phyloP scores from a whole-genome alignment of 2,888 invertebrate species.

The Brenthis daphne region DNA sequence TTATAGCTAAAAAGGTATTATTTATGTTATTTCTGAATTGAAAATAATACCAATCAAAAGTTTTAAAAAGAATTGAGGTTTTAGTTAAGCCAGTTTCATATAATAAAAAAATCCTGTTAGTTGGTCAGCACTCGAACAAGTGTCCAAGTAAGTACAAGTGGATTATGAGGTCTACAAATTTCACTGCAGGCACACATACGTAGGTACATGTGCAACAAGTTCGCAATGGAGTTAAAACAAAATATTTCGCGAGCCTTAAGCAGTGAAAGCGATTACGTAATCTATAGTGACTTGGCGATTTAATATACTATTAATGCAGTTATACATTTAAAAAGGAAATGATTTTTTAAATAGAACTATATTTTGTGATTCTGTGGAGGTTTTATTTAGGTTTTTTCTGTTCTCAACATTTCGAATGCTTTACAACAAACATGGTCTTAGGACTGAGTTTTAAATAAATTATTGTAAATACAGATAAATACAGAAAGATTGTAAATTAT shows the following conservation, averaged over 20 bases:
- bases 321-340: background rate
- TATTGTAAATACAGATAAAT: too few relatives aligned
- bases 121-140: constrained; percentile 26
- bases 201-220: constrained; percentile 44
- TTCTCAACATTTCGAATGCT: too few relatives aligned
- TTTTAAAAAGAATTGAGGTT: background rate
- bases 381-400: too few relatives aligned
- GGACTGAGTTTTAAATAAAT: too few relatives aligned
- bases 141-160: constrained; percentile 33
- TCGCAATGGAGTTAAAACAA: constrained; percentile 44
- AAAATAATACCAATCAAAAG: too few relatives aligned
- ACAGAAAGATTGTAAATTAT: too few relatives aligned
- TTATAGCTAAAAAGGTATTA: too few relatives aligned
- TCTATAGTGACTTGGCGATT: constrained; percentile 23
- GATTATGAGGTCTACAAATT: constrained; percentile 38
- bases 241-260: constrained; percentile 54
- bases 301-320: constrained; percentile 30
- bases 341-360: background rate
- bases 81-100: background rate
- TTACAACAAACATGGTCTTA: too few relatives aligned
- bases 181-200: constrained; percentile 44
- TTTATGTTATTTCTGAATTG: too few relatives aligned
- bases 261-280: constrained; percentile 63
- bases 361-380: background rate
- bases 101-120: constrained; percentile 10